Percentiles rank a stretch among this genome's conserved stretches.
phyloP scores from a whole-genome alignment of 2,888 invertebrate species.

The Polymixis lichenea region DNA sequence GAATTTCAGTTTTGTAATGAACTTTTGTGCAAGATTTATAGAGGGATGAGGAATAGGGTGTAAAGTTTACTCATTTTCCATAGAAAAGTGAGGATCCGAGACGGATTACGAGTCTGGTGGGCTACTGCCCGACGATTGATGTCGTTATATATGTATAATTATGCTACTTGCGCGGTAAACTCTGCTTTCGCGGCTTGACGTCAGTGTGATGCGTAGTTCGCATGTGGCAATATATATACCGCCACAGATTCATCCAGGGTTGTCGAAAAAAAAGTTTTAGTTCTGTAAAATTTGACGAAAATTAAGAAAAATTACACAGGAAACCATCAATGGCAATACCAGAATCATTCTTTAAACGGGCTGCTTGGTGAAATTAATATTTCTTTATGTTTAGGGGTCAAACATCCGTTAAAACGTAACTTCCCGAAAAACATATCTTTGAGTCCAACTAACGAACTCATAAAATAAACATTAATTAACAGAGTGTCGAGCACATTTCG shows the following conservation, averaged over 20 bases:
- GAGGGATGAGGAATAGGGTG: too few species aligned
- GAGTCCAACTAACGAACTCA: conserved; percentile 10
- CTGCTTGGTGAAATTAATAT: too few species aligned
- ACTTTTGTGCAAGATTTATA: background rate
- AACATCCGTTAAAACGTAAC: background rate
- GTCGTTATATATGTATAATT: too few species aligned
- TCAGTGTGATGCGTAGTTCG: too few species aligned
- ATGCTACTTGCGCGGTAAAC: too few species aligned
- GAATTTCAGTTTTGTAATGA: conserved; percentile 21
- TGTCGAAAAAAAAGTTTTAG: background rate
- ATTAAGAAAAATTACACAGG: background rate
- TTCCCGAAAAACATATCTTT: conserved; percentile 16
- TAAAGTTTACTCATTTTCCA: too few species aligned
- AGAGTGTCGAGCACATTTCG: conserved; percentile 35
- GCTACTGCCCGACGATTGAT: too few species aligned
- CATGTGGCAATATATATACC: too few species aligned
- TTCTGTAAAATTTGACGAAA: background rate
- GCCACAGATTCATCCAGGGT: background rate
- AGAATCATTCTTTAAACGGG: background rate
- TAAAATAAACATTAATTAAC: conserved; percentile 57
- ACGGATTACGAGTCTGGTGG: too few species aligned
- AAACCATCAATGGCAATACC: background rate
- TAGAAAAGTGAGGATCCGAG: too few species aligned
- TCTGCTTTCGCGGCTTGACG: too few species aligned
- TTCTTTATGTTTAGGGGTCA: background rate